Percentiles rank a stretch among this genome's conserved stretches.
Evolutionary conservation across 2,888 invertebrate genomes (phyloP).

Genomic region (Cheilosia vulpina): DNA sequence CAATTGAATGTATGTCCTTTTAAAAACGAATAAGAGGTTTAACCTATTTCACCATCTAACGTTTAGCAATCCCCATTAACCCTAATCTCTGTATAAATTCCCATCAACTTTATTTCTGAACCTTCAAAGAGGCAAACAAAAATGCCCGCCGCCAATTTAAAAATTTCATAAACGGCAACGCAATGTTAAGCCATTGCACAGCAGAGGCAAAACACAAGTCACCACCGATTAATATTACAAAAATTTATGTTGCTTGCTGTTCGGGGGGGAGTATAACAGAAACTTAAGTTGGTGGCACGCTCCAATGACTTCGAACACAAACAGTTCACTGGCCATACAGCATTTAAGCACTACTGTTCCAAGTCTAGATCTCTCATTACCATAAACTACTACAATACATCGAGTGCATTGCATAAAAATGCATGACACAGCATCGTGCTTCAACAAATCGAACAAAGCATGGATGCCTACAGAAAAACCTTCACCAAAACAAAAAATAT

Average conservation of each 20-base stretch:
- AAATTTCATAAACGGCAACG: no score
- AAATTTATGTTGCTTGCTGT: slow-evolving; percentile 25
- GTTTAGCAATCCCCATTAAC: no score
- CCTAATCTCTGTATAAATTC: no score
- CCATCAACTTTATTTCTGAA: no score
- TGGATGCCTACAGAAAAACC: slow-evolving; percentile 29
- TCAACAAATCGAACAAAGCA: slow-evolving; percentile 61
- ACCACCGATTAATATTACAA: slow-evolving; percentile 25
- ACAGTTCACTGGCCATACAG: slow-evolving; percentile 70
- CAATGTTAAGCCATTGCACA: slow-evolving; percentile 1
- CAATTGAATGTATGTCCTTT: no score
- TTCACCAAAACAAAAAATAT: slow-evolving; percentile 26
- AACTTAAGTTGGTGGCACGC: slow-evolving; percentile 39
- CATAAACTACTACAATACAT: slow-evolving; percentile 49
- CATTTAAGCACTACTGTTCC: slow-evolving; percentile 56
- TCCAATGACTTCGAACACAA: slow-evolving; percentile 61
- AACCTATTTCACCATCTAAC: no score
- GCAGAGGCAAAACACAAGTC: slow-evolving; percentile 10
- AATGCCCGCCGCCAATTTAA: no score
- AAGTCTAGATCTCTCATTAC: slow-evolving; percentile 53
- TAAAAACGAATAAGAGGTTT: no score
- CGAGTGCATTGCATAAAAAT: slow-evolving; percentile 67
- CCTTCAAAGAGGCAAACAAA: no score
- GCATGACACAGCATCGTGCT: slow-evolving; percentile 74
- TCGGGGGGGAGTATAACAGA: neutral